Conservation (phyloP, 2,113 vertebrate species). For the Cinclus mexicanus region DNA sequence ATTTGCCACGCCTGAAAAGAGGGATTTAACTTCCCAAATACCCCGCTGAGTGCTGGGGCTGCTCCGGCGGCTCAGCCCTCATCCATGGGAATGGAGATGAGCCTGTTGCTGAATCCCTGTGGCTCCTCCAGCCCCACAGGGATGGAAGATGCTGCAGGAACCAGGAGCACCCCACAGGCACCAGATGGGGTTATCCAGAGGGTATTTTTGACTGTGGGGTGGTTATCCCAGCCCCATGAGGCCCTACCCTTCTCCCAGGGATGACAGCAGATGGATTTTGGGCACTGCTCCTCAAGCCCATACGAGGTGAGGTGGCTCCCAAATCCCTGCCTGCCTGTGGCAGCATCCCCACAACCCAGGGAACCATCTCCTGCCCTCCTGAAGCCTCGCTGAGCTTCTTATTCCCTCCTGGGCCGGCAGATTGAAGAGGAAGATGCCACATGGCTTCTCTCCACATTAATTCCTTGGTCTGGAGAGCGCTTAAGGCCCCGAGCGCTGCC, state of each 20-base stretch:
- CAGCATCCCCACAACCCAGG: neutral
- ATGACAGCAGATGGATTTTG: neutral
- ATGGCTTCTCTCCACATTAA: neutral
- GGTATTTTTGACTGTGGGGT: neutral
- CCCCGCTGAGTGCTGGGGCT: rapidly evolving
- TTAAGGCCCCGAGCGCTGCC: neutral
- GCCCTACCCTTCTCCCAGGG: neutral
- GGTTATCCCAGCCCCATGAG: neutral
- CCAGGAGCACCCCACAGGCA: rapidly evolving
- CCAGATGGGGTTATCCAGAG: rapidly evolving
- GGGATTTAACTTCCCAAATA: neutral
- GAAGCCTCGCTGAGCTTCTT: neutral
- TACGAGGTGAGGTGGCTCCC: rapidly evolving
- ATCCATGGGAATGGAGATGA: rapidly evolving
- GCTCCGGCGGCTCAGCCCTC: neutral
- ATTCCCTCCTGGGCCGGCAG: neutral
- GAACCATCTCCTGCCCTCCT: neutral
- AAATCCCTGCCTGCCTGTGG: neutral
- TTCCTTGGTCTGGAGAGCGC: neutral
- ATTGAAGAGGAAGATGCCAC: neutral
- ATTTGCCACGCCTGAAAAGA: neutral
- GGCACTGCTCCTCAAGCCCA: neutral
- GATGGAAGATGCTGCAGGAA: neutral
- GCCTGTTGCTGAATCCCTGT: rapidly evolving
- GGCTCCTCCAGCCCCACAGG: neutral